Evolutionary conservation across 2,888 invertebrate genomes (phyloP).

Genomic region (Ethmia dodecea): DNA sequence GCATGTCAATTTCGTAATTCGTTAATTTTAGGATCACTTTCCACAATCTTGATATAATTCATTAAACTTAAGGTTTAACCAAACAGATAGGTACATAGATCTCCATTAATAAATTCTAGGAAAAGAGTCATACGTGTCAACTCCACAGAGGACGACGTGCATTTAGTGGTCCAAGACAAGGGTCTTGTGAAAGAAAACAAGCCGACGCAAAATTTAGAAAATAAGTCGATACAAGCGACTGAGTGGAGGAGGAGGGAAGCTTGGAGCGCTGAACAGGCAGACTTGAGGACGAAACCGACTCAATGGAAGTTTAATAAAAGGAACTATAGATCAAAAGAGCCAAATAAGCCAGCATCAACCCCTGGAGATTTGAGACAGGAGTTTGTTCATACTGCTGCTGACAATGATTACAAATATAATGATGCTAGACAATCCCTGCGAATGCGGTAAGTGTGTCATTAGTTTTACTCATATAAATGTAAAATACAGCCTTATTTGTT

Average conservation of each 20-base stretch:
- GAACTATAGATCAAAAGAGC: slow-evolving; percentile 73
- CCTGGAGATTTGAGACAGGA: slow-evolving; percentile 68
- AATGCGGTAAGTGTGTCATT: slow-evolving; percentile 43
- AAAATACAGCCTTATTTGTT: background rate
- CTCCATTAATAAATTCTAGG: slow-evolving; percentile 80
- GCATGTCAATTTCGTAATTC: background rate
- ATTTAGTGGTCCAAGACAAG: slow-evolving; percentile 84
- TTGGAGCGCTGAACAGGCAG: slow-evolving; percentile 88
- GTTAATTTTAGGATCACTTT: background rate
- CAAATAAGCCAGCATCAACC: slow-evolving; percentile 66
- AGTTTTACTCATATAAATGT: background rate
- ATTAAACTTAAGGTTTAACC: slow-evolving; percentile 23
- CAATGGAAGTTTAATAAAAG: slow-evolving; percentile 87
- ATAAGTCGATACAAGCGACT: slow-evolving; percentile 85
- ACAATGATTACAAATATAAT: slow-evolving; percentile 67
- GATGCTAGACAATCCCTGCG: slow-evolving; percentile 61
- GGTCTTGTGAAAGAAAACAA: slow-evolving; percentile 85
- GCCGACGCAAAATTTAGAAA: slow-evolving; percentile 84
- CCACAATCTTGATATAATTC: slow-evolving; percentile 10
- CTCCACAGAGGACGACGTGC: slow-evolving; percentile 85
- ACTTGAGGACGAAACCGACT: slow-evolving; percentile 81
- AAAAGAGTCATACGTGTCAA: slow-evolving; percentile 85
- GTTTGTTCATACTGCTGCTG: slow-evolving; percentile 63
- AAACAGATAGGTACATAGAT: slow-evolving; percentile 72
- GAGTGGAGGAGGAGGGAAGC: slow-evolving; percentile 90